Percentiles rank a stretch among this genome's conserved stretches.
phyloP scores from a whole-genome alignment of 1,140 invertebrate genomes.

The Heterodera schachtii region DNA sequence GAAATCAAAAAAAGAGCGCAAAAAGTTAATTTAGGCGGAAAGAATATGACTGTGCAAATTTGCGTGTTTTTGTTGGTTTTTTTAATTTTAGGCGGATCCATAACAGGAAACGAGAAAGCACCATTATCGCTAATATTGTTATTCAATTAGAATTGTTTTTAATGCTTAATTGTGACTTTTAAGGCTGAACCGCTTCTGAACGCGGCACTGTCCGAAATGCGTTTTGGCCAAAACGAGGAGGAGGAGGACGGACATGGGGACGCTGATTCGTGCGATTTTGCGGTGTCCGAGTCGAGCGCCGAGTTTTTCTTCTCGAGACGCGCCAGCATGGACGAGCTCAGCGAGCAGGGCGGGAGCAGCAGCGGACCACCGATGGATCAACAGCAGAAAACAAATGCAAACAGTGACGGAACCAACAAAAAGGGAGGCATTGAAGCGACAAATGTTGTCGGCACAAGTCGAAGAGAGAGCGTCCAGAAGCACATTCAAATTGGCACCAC shows the following conservation, averaged over 20 bases:
- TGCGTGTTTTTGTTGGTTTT: too few relatives aligned
- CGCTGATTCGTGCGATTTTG: conserved; percentile 30
- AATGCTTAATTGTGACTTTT: neutral
- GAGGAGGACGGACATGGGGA: conserved; percentile 31
- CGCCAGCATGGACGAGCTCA: conserved; percentile 54
- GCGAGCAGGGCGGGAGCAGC: neutral
- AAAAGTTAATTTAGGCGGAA: too few relatives aligned
- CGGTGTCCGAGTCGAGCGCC: conserved; percentile 22
- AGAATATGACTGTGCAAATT: too few relatives aligned
- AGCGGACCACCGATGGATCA: neutral
- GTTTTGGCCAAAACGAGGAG: conserved; percentile 39
- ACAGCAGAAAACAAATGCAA: neutral
- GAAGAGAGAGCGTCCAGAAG: neutral
- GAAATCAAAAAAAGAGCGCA: too few relatives aligned
- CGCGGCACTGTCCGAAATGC: conserved; percentile 35
- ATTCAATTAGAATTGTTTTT: neutral
- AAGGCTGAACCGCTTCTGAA: conserved; percentile 24
- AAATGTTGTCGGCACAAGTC: neutral
- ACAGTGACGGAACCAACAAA: neutral
- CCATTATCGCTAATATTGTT: neutral
- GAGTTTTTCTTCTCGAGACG: conserved; percentile 49
- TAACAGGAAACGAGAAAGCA: too few relatives aligned
- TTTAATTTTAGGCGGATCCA: too few relatives aligned
- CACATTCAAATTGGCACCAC: neutral
- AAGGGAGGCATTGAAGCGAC: neutral